phyloP scores from a whole-genome alignment of 2,113 vertebrate species.

The Neotragus moschatus region DNA sequence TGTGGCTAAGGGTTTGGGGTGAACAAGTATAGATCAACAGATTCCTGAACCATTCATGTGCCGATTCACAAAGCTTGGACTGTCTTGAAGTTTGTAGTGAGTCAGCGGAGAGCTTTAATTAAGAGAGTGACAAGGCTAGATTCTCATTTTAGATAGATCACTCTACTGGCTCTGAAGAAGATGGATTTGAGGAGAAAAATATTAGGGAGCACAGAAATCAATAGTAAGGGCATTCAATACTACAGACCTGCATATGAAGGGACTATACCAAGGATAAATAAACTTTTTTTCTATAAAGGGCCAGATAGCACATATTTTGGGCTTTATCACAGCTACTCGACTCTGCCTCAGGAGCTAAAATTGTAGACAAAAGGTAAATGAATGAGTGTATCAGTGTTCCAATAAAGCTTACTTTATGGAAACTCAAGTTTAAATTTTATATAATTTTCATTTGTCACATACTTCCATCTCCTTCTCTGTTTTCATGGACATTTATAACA shows the following conservation, averaged over 20 bases:
- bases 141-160: neutral
- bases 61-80: neutral
- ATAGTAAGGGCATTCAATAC: neutral
- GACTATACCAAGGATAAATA: neutral
- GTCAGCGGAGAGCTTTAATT: neutral
- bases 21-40: neutral
- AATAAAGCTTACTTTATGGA: neutral
- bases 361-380: neutral
- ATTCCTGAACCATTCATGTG: neutral
- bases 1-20: neutral
- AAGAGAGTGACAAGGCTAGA: neutral
- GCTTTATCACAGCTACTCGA: neutral
- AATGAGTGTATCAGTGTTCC: neutral
- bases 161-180: neutral
- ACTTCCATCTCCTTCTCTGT: neutral
- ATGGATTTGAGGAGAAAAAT: neutral
- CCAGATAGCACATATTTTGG: neutral
- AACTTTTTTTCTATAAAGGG: neutral
- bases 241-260: neutral
- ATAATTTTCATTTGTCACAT: neutral
- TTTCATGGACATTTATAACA: neutral
- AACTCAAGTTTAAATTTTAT: neutral
- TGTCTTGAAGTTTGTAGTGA: neutral
- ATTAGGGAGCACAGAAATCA: neutral
- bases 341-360: neutral